Percentiles rank a stretch among this genome's conserved stretches.
phyloP scores from a whole-genome alignment of 1,140 invertebrate genomes.

The Zaprionus ornatus region DNA sequence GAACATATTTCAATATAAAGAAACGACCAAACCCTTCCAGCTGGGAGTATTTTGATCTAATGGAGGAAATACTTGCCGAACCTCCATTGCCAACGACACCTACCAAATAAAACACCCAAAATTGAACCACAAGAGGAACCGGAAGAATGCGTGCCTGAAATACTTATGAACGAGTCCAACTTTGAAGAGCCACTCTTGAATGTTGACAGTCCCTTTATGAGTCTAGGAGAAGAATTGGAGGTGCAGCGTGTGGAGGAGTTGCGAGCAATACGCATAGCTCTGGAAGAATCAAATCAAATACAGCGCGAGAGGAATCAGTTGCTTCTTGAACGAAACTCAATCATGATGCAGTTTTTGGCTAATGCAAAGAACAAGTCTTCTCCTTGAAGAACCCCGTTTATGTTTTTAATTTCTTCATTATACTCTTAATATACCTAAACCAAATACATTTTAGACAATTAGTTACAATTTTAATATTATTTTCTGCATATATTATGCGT shows the following conservation, averaged over 20 bases:
- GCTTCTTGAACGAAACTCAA: conserved; percentile 13
- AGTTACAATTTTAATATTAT: no score
- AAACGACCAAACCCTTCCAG: not conserved
- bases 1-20: conserved; percentile 34
- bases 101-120: not conserved
- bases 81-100: not conserved
- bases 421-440: not conserved
- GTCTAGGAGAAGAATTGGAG: conserved; percentile 3
- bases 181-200: conserved; percentile 1
- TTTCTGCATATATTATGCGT: no score
- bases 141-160: not conserved
- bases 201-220: not conserved
- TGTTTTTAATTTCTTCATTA: not conserved
- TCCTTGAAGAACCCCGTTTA: not conserved
- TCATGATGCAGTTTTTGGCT: conserved; percentile 11
- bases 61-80: conserved; percentile 20
- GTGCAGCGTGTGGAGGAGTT: conserved; percentile 13
- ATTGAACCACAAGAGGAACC: not conserved
- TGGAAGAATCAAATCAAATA: conserved; percentile 19
- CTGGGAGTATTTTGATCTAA: conserved; percentile 18
- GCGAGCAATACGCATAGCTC: conserved; percentile 5
- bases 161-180: conserved; percentile 20
- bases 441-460: not conserved
- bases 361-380: not conserved
- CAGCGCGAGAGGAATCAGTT: conserved; percentile 24